Evolutionary conservation across 2,888 invertebrate species (phyloP), one percentile per base, ranked within the genome.

Genomic region (Eristalis arbustorum): DNA sequence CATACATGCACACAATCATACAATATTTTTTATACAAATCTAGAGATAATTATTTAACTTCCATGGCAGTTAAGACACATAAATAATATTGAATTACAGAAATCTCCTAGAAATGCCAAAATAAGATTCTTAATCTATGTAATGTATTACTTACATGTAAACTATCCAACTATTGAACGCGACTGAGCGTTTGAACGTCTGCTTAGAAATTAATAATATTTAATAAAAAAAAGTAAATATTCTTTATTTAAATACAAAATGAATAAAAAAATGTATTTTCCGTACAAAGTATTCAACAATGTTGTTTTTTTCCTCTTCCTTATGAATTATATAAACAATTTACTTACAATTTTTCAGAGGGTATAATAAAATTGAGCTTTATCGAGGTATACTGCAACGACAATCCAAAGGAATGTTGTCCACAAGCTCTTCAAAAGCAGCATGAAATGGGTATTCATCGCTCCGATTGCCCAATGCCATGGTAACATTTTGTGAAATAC

Each of bases 341-440:
- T 63, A 25, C 34, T 56, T 67, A 23, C 10, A 42, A 8, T 59
- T 3, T 37, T 63, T 83, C 89, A 92, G 11, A 92, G 69, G 78
- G 90, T 91, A 68, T 92, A 92, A 88, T 92, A 92, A 80, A 91
- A 90, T 37, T 96, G 95, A 89, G 96, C 96, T 89, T 94, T 94
- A 89, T 96, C 96, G 92, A 98, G 94, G 90, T 96, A 94, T 90
- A 96, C 95, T 0, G 98, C 95, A 23, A 98, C 95, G 56, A 96
- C 91, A 0, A 97, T 94, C 98, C 98, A 98, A 14, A 98, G 92
- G 0, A 94, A 93, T 0, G 96, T 96, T n/a, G 96, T 97, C 97
- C 98, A 98, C 0, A 96, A 93, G 34, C 96, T 95, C 91, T 98
- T 96, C 0, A 96, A 91, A 3, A 98, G 93, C 3, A 94, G 93